A percentile compares a stretch with the other conserved stretches of the same genome.
Evolutionary conservation across 2,888 invertebrate genomes (phyloP).

Genomic region (Thelaira solivaga): DNA sequence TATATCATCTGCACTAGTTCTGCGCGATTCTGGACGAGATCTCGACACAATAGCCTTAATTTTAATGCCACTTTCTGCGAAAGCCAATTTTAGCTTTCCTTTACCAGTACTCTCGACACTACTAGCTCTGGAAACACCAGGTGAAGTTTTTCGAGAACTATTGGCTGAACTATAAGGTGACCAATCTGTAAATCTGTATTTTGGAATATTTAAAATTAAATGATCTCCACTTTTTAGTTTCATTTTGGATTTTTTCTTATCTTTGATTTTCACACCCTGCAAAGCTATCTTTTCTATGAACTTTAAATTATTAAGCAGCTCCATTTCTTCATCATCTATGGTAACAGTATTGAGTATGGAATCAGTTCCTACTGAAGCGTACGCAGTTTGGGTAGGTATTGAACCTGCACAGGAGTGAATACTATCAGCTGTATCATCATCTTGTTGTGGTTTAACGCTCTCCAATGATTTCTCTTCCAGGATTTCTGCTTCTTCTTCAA

Average conservation of each 20-base stretch:
- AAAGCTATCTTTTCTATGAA: slow-evolving; percentile 77
- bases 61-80: slow-evolving; percentile 68
- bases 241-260: slow-evolving; percentile 76
- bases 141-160: slow-evolving; percentile 76
- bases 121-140: slow-evolving; percentile 76
- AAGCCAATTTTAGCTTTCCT: slow-evolving; percentile 67
- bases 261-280: slow-evolving; percentile 77
- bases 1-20: slow-evolving; percentile 78
- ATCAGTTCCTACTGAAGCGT: slow-evolving; percentile 71
- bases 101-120: slow-evolving; percentile 76
- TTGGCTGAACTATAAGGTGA: slow-evolving; percentile 77
- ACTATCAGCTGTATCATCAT: slow-evolving; percentile 79
- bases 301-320: slow-evolving; percentile 79
- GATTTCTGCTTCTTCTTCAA: slow-evolving; percentile 83
- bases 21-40: slow-evolving; percentile 77
- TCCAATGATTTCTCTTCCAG: slow-evolving; percentile 80
- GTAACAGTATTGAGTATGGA: slow-evolving; percentile 77
- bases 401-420: slow-evolving; percentile 77
- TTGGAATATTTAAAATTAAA: slow-evolving; percentile 76
- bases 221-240: slow-evolving; percentile 76
- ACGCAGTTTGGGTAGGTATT: slow-evolving; percentile 71
- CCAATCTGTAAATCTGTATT: slow-evolving; percentile 76
- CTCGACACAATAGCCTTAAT: slow-evolving; percentile 68
- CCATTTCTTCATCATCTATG: slow-evolving; percentile 80
- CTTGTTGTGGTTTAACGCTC: slow-evolving; percentile 73